phyloP scores from a whole-genome alignment of 2,888 invertebrate genomes.

The Drosophila tanythrix region DNA sequence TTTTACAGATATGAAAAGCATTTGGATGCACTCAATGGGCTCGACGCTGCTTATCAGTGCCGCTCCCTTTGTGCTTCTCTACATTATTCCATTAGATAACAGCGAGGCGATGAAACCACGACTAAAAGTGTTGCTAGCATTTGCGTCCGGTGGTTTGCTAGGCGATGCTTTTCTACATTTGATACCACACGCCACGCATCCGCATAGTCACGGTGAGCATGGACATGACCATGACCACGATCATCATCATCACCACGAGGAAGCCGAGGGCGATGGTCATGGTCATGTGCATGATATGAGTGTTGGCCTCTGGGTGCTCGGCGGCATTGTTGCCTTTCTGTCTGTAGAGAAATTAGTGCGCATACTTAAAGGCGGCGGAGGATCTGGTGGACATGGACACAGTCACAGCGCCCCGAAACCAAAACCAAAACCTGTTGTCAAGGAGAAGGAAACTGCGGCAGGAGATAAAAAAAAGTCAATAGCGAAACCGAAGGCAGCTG shows the following conservation, averaged over 20 bases:
- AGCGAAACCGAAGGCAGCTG: slow-evolving; percentile 83
- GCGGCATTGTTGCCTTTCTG: slow-evolving; percentile 96
- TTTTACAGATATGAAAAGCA: slow-evolving; percentile 73
- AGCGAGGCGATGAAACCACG: slow-evolving; percentile 93
- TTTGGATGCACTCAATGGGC: slow-evolving; percentile 93
- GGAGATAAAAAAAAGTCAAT: slow-evolving; percentile 67
- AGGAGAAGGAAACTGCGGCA: slow-evolving; percentile 55
- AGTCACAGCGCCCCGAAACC: slow-evolving; percentile 73
- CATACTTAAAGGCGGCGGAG: slow-evolving; percentile 92
- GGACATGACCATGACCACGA: slow-evolving; percentile 82
- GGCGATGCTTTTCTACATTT: slow-evolving; percentile 99
- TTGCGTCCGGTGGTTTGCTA: slow-evolving; percentile 97
- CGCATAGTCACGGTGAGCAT: slow-evolving; percentile 85
- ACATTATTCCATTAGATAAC: slow-evolving; percentile 96
- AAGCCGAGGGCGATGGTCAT: slow-evolving; percentile 86
- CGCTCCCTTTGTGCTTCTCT: slow-evolving; percentile 96
- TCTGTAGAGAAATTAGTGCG: slow-evolving; percentile 97
- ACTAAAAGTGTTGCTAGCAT: slow-evolving; percentile 95
- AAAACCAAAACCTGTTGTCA: slow-evolving; percentile 49
- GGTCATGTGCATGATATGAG: slow-evolving; percentile 92
- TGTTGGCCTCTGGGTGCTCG: slow-evolving; percentile 97
- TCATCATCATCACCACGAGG: slow-evolving; percentile 52
- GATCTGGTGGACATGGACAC: slow-evolving; percentile 87
- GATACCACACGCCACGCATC: slow-evolving; percentile 96
- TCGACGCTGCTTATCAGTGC: slow-evolving; percentile 97